phyloP scores from a whole-genome alignment of 2,113 vertebrate genomes.

The Taxidea taxus region DNA sequence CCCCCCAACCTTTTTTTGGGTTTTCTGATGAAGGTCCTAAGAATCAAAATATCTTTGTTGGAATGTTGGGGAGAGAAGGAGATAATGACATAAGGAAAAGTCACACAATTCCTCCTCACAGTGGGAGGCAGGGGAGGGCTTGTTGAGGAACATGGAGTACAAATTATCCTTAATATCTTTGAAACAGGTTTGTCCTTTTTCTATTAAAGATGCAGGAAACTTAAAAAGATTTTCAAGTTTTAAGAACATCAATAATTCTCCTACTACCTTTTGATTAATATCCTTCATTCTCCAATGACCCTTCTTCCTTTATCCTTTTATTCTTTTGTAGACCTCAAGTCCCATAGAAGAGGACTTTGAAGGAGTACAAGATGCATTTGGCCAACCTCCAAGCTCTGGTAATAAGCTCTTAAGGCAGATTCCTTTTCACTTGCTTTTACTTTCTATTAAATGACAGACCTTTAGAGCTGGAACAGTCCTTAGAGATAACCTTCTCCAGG shows the following conservation, averaged over 20 bases:
- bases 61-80: not conserved
- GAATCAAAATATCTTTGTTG: slow-evolving; percentile 31
- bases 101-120: not conserved
- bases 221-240: not conserved
- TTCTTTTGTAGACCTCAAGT: slow-evolving; percentile 67
- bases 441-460: not conserved
- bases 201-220: not conserved
- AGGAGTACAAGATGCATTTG: slow-evolving; percentile 36
- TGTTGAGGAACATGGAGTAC: not conserved
- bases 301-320: not conserved
- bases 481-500: not conserved
- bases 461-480: not conserved
- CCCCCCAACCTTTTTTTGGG: not conserved
- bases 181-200: slow-evolving; percentile 8
- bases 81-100: not conserved
- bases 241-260: slow-evolving; percentile 20
- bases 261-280: not conserved
- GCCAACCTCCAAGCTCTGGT: slow-evolving; percentile 8
- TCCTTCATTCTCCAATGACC: not conserved
- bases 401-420: slow-evolving; percentile 17
- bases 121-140: not conserved
- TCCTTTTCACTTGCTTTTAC: not conserved
- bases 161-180: not conserved
- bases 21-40: slow-evolving; percentile 2
- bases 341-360: slow-evolving; percentile 60